phyloP scores from a whole-genome alignment of 2,797 vertebrate genomes.

The Liparis tanakae region DNA sequence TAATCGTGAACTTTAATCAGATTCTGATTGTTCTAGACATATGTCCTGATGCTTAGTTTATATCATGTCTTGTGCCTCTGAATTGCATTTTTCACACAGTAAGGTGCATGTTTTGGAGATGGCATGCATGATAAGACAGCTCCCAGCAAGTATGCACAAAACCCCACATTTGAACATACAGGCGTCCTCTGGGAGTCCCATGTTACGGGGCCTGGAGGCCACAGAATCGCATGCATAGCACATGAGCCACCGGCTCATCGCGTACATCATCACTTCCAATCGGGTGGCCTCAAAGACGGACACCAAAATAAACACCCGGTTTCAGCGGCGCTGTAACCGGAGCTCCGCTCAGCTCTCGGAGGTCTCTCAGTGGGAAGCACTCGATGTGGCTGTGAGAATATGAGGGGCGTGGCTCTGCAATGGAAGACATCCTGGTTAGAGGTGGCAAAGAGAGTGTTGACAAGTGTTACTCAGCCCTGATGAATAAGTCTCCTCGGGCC shows the following conservation, averaged over 20 bases:
- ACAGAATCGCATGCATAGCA: slow-evolving; percentile 46
- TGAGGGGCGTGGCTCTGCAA: slow-evolving; percentile 43
- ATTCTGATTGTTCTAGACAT: background rate
- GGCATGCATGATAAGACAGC: background rate
- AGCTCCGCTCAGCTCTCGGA: slow-evolving; percentile 53
- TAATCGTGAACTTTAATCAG: background rate
- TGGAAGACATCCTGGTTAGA: slow-evolving; percentile 66
- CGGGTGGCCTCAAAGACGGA: slow-evolving; percentile 52
- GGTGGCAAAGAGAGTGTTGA: slow-evolving; percentile 54
- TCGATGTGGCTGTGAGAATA: slow-evolving; percentile 42
- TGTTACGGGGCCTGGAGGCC: background rate
- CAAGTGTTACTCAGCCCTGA: slow-evolving; percentile 45
- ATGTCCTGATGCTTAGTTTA: too few relatives aligned
- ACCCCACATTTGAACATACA: too few relatives aligned
- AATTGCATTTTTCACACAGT: background rate
- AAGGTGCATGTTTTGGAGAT: background rate
- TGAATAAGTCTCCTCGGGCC: slow-evolving; percentile 46
- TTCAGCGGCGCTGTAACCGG: slow-evolving; percentile 61
- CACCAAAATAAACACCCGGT: slow-evolving; percentile 63
- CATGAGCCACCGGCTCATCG: slow-evolving; percentile 51
- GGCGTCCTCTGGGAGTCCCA: too few relatives aligned
- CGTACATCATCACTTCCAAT: slow-evolving; percentile 61
- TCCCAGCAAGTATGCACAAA: background rate
- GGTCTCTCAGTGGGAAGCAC: slow-evolving; percentile 52
- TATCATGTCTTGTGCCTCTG: background rate